A percentile compares a stretch with the other conserved stretches of the same genome.
Evolutionary conservation across 2,113 vertebrate genomes (phyloP).

Genomic region (Azemiops feae): DNA sequence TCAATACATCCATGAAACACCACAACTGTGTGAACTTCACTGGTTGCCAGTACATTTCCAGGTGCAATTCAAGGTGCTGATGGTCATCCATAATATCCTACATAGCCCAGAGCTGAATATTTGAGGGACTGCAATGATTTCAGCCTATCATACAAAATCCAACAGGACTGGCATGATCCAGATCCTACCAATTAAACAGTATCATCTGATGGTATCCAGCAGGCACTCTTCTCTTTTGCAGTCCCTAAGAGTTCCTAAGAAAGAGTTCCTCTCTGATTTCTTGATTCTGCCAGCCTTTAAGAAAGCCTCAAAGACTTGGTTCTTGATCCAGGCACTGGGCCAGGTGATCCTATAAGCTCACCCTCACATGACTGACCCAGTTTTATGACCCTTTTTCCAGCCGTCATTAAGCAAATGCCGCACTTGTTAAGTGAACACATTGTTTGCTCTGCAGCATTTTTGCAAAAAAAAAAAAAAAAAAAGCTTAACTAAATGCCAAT

Average conservation of each 20-base stretch:
- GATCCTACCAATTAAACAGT: not conserved
- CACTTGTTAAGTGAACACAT: not conserved
- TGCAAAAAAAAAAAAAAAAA: not conserved
- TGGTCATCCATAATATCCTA: not conserved
- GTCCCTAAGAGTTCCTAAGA: not conserved
- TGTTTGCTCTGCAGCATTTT: not conserved
- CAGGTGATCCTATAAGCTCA: not conserved
- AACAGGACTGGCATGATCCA: not conserved
- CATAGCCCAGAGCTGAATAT: not conserved
- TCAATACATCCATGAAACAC: not conserved
- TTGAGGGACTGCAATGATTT: not conserved
- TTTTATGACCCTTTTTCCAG: not conserved
- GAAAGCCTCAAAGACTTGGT: not conserved
- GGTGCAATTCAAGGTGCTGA: not conserved
- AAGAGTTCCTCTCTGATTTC: not conserved
- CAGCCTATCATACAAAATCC: not conserved
- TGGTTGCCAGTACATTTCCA: not conserved
- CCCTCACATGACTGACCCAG: not conserved
- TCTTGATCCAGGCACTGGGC: not conserved
- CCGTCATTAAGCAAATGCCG: not conserved
- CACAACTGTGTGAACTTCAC: not conserved
- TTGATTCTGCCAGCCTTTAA: not conserved
- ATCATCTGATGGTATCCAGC: not conserved
- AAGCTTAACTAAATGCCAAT: not conserved
- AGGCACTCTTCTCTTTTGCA: not conserved